Base-by-base conservation (phyloP, 2,113 vertebrate genomes). In the Pongo abelii region DNA sequence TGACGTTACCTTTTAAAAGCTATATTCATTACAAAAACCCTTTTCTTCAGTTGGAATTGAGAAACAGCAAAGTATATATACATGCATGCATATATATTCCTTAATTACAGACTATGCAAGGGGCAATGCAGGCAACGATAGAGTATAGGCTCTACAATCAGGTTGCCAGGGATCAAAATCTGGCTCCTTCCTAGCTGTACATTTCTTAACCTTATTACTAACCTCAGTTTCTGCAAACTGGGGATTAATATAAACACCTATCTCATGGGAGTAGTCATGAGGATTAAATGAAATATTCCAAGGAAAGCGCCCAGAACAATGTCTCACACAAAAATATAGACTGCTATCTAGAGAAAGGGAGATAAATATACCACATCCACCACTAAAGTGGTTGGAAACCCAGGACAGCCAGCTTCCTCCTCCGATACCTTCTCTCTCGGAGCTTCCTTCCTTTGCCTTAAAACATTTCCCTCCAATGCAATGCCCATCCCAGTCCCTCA, bases 1-100 rank as follows among this genome's bases (percentile, higher is more conserved):
- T 91, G 94, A 95, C 8, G 18, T 32, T 89, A 48, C 40, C 40
- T 89, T 94, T 91, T 83, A 81, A 93, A 64, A 96, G 38, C 22
- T 89, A n/a, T 5, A 43, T 59, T 91, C 25, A 93, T 75, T 85
- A 85, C 35, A 93, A 93, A 64, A 25, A 74, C 2, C 30, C 50
- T 64, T 95, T 81, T 90, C 57, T 59, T 94, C 18, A 74, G 12
- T 9, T 79, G 13, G 20, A 43, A 77, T 32, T 57, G 55, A 79
- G 64, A 83, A 86, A 94, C 72, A 35, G 48, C 27, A 48, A 96
- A 79, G 10, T 69, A 10, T 17, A 16, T 8, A 67, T 1, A 20
- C 8, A 1, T 3, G 9, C 27, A 20, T 6, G 43, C 61, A 35
- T 32, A 38, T 38, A 38, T 35, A 27, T 64, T 64, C 35, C 61